Evolutionary conservation across 2,888 invertebrate genomes (phyloP), one percentile per base, ranked within the genome.

Genomic region (Suillia variegata): DNA sequence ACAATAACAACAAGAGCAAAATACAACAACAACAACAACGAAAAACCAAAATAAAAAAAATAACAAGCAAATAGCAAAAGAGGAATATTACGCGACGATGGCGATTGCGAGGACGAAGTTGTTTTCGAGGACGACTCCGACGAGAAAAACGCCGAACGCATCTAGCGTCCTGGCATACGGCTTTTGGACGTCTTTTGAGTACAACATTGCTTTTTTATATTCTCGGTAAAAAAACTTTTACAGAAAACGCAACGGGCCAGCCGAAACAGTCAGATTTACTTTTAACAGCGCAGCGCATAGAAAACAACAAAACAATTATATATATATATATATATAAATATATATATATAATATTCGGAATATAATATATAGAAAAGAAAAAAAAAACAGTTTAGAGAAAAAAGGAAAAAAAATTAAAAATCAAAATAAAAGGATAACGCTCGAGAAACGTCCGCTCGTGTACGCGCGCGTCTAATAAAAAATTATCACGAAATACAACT

Each of bases 131-230:
- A 50, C 56, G 54, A 64, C 45, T 18, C 42, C 56, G 55, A 62
- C 48, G 57, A 62, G 73, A 69, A 76, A 70, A 70, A 76, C 78
- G 72, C 78, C 78, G 77, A 78, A 77, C 77, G 78, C 77, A 77
- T 77, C 75, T 73, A 78, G 74, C 75, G 78, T 74, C 74, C 76
- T 78, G 78, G 78, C 78, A 78, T 76, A 78, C 78, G 77, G 78
- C 77, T 74, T 77, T 72, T 76, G 75, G 76, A 78, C 78, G 78
- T 78, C 78, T 78, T 78, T 78, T 76, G 78, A 78, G 78, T 77
- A 74, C 70, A 76, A 70, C 78, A 76, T 77, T 77, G 76, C 74
- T 76, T 77, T 77, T 78, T 78, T 77, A 76, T 78, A 77, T 76
- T 74, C 74, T 70, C 72, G 77, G 76, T 65, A 67, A 68, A 67